Evolutionary conservation across 1,140 invertebrate genomes (phyloP), one percentile per base, ranked within the genome.

Genomic region (Temnothorax curvispinosus): DNA sequence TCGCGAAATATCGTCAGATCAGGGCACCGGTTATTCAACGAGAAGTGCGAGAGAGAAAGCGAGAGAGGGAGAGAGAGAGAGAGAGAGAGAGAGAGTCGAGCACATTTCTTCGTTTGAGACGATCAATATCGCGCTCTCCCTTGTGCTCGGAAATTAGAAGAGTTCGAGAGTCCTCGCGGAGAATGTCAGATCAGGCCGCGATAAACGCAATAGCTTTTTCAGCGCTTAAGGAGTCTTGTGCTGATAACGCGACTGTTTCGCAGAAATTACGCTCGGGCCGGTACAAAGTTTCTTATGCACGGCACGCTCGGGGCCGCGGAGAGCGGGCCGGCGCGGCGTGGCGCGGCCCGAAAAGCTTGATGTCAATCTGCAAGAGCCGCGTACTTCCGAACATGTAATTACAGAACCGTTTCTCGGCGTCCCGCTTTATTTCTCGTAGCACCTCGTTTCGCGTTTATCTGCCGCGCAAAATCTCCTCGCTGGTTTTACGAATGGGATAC

Each of bases 341-440:
- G 44, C 35, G 44, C 77, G 62, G 78, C 47, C 65, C 78, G 69
- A 84, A 75, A 74, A 60, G 80, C 80, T 74, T 74, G 75, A 85
- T 85, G 82, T 85, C 82, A 85, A 85, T 85, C 82, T 76, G 74
- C 74, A 58, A 85, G 75, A 44, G 44, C 74, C 75, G 47, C 58
- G 75, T 64, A 85, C 82, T 85, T 85, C 74, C 82, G 62, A 85
- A 78, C 82, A 27, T 85, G 82, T 85, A 85, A 85, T 85, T 85
- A 85, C 82, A 60, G 74, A 85, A 85, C 58, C 50, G 82, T 77
- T 77, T 77, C 74, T 52, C 82, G 60, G 50, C 74, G 82, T 85
- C 75, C 62, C 82, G 82, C 74, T 85, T 85, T 78, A 77, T 78
- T 85, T 78, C 74, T 67, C 82, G 72, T 69, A 75, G 80, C 80